Percentiles rank a stretch among this genome's conserved stretches.
phyloP scores from a whole-genome alignment of 2,888 invertebrate species.

The Nymphalis urticae region DNA sequence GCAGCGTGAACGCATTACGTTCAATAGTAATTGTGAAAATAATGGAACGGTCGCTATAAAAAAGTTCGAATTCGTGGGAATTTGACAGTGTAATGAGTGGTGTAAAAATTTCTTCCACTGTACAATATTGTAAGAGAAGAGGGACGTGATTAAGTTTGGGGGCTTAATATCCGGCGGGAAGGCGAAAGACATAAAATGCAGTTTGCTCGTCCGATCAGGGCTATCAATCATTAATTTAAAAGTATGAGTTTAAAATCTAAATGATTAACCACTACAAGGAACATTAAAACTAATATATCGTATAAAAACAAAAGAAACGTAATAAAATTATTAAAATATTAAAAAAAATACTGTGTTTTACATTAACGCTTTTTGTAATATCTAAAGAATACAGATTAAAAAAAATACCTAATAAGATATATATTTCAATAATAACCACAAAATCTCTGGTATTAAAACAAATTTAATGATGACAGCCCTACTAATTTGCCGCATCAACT shows the following conservation, averaged over 20 bases:
- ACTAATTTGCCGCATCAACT: conserved; percentile 69
- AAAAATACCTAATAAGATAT: no score
- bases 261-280: no score
- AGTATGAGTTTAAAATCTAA: neutral
- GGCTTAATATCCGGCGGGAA: conserved; percentile 73
- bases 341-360: no score
- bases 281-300: no score
- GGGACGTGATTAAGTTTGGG: conserved; percentile 75
- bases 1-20: conserved; percentile 79
- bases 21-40: conserved; percentile 70
- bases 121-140: conserved; percentile 67
- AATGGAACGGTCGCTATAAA: conserved; percentile 55
- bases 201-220: conserved; percentile 45
- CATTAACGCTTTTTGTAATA: no score
- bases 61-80: conserved; percentile 72
- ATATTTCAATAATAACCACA: neutral
- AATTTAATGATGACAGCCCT: conserved; percentile 50
- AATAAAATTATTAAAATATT: no score
- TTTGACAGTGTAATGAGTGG: conserved; percentile 70
- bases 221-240: conserved; percentile 20
- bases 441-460: neutral
- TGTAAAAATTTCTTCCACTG: conserved; percentile 60
- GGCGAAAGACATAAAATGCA: conserved; percentile 73
- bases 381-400: no score
- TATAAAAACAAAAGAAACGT: no score